A percentile compares a stretch with the other conserved stretches of the same genome.
Conservation (phyloP, 2,888 invertebrate genomes). For the Heliconius charithonia region DNA sequence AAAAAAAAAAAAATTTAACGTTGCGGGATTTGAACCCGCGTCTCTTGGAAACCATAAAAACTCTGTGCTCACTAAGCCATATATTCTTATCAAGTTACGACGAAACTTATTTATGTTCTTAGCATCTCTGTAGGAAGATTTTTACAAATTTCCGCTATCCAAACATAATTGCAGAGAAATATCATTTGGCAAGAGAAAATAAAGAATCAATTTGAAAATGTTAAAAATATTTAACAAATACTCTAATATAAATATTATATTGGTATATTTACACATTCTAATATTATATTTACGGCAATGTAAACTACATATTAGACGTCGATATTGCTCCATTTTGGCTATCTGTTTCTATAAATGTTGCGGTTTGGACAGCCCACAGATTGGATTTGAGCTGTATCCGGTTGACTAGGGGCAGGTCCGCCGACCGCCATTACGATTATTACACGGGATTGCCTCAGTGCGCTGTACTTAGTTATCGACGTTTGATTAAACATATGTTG, state of each 20-base stretch:
- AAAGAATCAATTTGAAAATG: too few species aligned
- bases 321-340: not conserved
- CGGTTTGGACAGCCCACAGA: slow-evolving; percentile 20
- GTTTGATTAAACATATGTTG: not conserved
- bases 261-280: not conserved
- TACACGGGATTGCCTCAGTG: not conserved
- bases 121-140: too few species aligned
- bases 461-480: not conserved
- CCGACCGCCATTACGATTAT: slow-evolving; percentile 11
- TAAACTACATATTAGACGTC: not conserved
- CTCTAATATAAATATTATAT: not conserved
- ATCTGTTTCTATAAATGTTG: slow-evolving; percentile 21
- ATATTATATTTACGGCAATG: not conserved
- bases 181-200: too few species aligned
- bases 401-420: slow-evolving; percentile 22
- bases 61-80: too few species aligned
- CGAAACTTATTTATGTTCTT: too few species aligned
- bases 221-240: too few species aligned
- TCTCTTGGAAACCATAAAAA: too few species aligned
- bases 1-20: too few species aligned
- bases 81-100: too few species aligned
- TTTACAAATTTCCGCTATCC: too few species aligned
- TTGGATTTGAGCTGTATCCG: slow-evolving; percentile 23
- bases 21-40: too few species aligned
- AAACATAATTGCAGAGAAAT: too few species aligned